These are phyloP conservation scores for Perca flavescens DNA, from an alignment of 2,113 vertebrate species.

Conservation along the genomic window DNA sequence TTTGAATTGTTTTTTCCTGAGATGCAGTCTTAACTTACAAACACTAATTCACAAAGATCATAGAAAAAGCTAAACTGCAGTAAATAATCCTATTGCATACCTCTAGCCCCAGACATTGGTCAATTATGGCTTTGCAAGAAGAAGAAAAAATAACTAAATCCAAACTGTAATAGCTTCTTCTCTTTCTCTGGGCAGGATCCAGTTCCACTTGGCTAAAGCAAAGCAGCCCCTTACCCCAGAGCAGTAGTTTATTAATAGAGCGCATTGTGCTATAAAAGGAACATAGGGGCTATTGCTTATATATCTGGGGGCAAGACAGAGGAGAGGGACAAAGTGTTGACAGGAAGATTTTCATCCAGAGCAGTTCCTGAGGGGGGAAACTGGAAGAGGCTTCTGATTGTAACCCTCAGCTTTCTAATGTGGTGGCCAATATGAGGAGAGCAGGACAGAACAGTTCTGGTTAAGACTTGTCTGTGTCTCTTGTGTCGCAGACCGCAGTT, in stretches of 20 bases:
- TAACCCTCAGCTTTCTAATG: constrained; percentile 66
- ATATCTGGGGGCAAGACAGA: constrained; percentile 51
- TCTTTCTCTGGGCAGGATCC: constrained; percentile 63
- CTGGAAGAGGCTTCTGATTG: constrained; percentile 72
- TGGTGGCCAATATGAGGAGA: constrained; percentile 64
- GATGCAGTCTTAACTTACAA: constrained; percentile 57
- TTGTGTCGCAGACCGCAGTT: constrained; percentile 74
- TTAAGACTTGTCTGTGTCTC: constrained; percentile 68
- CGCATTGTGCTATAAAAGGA: constrained; percentile 78
- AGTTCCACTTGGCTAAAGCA: constrained; percentile 65
- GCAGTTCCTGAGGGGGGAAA: constrained; percentile 54
- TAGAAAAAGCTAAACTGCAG: constrained; percentile 49
- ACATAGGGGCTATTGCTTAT: constrained; percentile 54
- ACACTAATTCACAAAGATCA: constrained; percentile 60
- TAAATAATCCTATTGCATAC: constrained; percentile 67
- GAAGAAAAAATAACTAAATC: constrained; percentile 41
- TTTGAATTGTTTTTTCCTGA: constrained; percentile 27
- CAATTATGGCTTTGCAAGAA: constrained; percentile 68
- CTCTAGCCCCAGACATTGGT: constrained; percentile 63
- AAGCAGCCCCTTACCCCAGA: constrained; percentile 48
- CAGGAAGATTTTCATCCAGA: constrained; percentile 71
- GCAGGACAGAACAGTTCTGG: constrained; percentile 70
- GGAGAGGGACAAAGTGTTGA: constrained; percentile 70
- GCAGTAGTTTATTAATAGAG: constrained; percentile 72
- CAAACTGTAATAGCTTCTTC: constrained; percentile 57